These are phyloP conservation scores for Elachura formosa DNA, from an alignment of 2,113 vertebrate species.

Conservation along the genomic window DNA sequence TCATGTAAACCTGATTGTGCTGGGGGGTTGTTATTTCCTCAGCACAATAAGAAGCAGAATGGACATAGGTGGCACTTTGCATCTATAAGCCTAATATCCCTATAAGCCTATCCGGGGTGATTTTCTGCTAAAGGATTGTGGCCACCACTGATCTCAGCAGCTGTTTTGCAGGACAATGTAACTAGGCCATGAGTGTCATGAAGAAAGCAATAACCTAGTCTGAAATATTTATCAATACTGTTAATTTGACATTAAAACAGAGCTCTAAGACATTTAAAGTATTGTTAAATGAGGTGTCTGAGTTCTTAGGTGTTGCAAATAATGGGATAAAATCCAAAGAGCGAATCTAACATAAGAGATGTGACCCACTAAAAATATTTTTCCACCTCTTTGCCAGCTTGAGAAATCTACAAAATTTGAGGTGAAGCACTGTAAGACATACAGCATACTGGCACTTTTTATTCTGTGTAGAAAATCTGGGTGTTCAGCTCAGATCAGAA, in stretches of 20 bases:
- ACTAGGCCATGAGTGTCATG: not conserved
- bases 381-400: not conserved
- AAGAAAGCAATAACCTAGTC: not conserved
- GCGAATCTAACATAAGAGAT: not conserved
- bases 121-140: not conserved
- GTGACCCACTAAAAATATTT: not conserved
- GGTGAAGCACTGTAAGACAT: not conserved
- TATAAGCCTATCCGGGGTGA: not conserved
- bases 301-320: not conserved
- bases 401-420: not conserved
- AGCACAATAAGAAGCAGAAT: not conserved
- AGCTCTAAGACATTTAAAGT: not conserved
- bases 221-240: not conserved
- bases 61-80: not conserved
- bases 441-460: not conserved
- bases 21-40: not conserved
- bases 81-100: not conserved
- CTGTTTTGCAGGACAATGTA: not conserved
- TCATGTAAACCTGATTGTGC: not conserved
- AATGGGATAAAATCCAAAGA: not conserved
- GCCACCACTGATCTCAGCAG: not conserved
- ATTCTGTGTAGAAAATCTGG: not conserved
- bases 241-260: not conserved
- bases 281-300: not conserved
- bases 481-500: not conserved